A percentile compares a stretch with the other conserved stretches of the same genome.
Evolutionary conservation across 2,888 invertebrate genomes (phyloP).

Genomic region (Philopedon plagiatum): DNA sequence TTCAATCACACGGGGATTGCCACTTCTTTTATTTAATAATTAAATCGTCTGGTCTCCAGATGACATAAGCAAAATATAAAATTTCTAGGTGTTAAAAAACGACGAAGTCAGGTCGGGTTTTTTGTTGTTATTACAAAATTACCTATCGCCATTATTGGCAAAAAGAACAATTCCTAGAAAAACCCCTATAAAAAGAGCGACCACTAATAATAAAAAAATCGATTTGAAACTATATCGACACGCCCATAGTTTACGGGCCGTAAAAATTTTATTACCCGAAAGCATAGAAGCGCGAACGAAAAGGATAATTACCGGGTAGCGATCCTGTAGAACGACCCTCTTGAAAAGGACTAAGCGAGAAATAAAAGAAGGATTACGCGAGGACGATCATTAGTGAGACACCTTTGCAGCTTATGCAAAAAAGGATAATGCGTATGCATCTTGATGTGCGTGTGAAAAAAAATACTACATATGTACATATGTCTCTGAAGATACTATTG

Average conservation of each 20-base stretch:
- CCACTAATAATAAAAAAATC: no score
- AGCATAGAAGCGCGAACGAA: conserved; percentile 27
- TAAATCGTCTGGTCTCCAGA: no score
- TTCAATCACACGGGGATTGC: no score
- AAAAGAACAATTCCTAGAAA: no score
- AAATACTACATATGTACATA: neutral
- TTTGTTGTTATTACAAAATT: no score
- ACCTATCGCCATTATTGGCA: no score
- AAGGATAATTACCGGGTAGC: conserved; percentile 42
- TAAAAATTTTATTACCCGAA: neutral
- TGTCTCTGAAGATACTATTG: neutral
- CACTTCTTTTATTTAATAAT: no score
- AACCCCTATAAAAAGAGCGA: no score
- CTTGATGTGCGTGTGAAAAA: conserved; percentile 49
- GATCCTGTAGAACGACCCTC: conserved; percentile 8
- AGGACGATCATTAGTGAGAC: conserved; percentile 47
- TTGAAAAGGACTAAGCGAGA: conserved; percentile 32
- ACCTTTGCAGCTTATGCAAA: conserved; percentile 50
- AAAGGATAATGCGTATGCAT: conserved; percentile 53
- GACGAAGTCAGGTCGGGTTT: no score
- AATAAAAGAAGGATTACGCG: conserved; percentile 47
- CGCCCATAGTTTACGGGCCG: neutral
- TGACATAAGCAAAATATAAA: no score
- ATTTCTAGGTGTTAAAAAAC: no score
- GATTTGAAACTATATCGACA: no score